Conservation (phyloP, 2,888 invertebrate genomes). For the Acanthopleura granulata region DNA sequence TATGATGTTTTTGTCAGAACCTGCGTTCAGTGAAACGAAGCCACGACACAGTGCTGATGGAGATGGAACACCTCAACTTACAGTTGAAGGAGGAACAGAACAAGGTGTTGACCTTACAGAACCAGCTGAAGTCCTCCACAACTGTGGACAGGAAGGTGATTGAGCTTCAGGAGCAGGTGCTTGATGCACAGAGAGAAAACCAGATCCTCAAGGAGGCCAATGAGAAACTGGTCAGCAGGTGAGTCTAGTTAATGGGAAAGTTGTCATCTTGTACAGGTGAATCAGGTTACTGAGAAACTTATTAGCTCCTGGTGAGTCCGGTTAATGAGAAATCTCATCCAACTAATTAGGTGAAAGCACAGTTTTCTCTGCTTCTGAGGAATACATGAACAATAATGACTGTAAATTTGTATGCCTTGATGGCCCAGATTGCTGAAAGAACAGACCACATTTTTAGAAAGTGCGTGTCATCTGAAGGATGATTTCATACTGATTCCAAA, state of each 20-base stretch:
- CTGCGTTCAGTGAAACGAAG: constrained; percentile 61
- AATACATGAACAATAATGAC: no score
- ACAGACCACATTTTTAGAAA: no score
- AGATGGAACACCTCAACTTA: constrained; percentile 66
- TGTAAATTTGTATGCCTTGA: no score
- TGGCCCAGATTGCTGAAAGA: no score
- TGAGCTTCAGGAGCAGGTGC: constrained; percentile 66
- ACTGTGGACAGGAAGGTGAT: constrained; percentile 52
- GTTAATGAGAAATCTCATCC: no score
- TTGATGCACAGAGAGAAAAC: constrained; percentile 66
- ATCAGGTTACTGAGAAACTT: no score
- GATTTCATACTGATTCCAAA: no score
- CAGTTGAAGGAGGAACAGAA: constrained; percentile 68
- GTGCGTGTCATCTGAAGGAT: no score
- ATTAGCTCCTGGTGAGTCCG: no score
- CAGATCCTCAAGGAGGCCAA: constrained; percentile 70
- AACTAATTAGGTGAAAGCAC: no score
- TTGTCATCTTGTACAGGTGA: neutral
- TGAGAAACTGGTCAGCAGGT: constrained; percentile 69
- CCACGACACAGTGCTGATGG: constrained; percentile 66
- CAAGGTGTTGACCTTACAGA: constrained; percentile 59
- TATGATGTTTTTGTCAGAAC: constrained; percentile 50
- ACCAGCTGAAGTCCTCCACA: constrained; percentile 61
- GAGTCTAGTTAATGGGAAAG: constrained; percentile 7
- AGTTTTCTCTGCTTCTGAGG: no score